A percentile compares a stretch with the other conserved stretches of the same genome.
These are phyloP conservation scores for Leptoteleia sp. DNA, from an alignment of 1,140 invertebrate genomes.

Conservation along the genomic window DNA sequence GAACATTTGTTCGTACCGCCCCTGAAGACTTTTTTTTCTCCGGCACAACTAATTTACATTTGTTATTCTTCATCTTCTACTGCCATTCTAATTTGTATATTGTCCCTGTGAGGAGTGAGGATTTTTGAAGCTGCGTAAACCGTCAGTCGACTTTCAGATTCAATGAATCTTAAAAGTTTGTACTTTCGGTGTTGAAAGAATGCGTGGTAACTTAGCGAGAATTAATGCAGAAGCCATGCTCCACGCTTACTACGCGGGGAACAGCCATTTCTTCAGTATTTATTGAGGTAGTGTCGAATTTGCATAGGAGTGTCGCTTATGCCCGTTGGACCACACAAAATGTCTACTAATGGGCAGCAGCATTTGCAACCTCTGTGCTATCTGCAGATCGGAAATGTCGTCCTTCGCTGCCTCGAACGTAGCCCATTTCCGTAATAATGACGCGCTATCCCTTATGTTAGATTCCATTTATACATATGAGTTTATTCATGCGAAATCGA, in stretches of 20 bases:
- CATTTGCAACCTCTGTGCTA: constrained; percentile 63
- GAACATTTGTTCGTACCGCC: too few relatives aligned
- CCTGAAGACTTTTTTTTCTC: too few relatives aligned
- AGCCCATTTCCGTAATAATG: constrained; percentile 65
- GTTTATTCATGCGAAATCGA: constrained; percentile 48
- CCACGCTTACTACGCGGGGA: constrained; percentile 57
- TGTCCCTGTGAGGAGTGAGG: too few relatives aligned
- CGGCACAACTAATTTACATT: too few relatives aligned
- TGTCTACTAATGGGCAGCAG: constrained; percentile 79
- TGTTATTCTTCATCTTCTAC: too few relatives aligned
- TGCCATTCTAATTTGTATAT: too few relatives aligned
- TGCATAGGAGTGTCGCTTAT: constrained; percentile 77
- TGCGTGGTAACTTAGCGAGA: constrained; percentile 68
- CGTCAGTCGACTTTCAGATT: constrained; percentile 32
- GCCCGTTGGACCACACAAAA: constrained; percentile 79
- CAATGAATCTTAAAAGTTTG: constrained; percentile 49
- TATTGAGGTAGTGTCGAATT: constrained; percentile 79
- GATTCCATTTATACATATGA: constrained; percentile 56
- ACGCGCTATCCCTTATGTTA: constrained; percentile 54
- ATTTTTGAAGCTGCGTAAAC: constrained; percentile 4
- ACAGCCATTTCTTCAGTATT: constrained; percentile 76
- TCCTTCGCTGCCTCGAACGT: constrained; percentile 49
- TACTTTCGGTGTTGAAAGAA: constrained; percentile 63
- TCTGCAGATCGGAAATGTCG: constrained; percentile 68
- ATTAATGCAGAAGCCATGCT: constrained; percentile 76